Percentiles rank a stretch among this genome's conserved stretches.
These are phyloP conservation scores for Mareca strepera DNA, from an alignment of 2,797 vertebrate species.

Conservation along the genomic window DNA sequence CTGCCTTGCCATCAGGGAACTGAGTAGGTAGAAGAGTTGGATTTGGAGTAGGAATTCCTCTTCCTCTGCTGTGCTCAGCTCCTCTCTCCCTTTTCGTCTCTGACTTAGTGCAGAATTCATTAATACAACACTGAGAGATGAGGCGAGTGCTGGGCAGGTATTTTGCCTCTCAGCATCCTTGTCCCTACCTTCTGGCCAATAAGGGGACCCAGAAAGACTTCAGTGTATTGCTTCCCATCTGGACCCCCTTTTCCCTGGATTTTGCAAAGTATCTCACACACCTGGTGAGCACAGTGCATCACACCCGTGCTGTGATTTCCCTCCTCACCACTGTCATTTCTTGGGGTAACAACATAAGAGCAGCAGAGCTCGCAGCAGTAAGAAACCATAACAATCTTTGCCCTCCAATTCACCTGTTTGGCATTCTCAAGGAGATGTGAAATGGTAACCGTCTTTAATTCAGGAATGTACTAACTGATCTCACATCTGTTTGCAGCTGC, in stretches of 20 bases:
- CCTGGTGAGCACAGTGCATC: fast-evolving
- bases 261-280: not conserved
- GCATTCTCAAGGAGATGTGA: not conserved
- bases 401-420: not conserved
- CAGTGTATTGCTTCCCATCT: not conserved
- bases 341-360: not conserved
- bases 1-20: not conserved
- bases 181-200: not conserved
- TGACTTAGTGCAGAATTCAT: not conserved
- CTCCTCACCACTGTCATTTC: not conserved
- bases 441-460: not conserved
- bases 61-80: not conserved
- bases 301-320: not conserved
- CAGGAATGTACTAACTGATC: conserved; percentile 32
- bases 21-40: not conserved
- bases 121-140: fast-evolving
- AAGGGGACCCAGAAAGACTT: not conserved
- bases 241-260: not conserved
- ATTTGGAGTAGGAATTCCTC: not conserved
- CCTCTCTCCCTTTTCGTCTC: not conserved
- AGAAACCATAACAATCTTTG: not conserved
- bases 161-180: not conserved
- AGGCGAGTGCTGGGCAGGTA: fast-evolving
- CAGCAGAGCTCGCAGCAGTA: not conserved
- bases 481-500: not conserved